Percentiles rank a stretch among this genome's conserved stretches.
Conservation (phyloP, 2,113 vertebrate genomes). For the Colaptes auratus region DNA sequence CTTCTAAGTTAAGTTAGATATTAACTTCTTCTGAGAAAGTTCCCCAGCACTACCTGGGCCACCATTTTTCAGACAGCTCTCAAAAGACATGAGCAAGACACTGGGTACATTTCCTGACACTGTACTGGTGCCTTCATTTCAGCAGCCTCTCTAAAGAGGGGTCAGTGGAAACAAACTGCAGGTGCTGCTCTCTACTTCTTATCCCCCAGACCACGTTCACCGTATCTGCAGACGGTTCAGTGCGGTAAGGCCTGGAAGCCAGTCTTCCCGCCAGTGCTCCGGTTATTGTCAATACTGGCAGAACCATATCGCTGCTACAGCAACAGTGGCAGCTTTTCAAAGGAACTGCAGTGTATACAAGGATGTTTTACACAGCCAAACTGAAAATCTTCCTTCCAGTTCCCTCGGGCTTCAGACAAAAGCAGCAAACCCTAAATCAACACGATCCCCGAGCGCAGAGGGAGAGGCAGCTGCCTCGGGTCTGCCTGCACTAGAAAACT, state of each 20-base stretch:
- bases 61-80: background rate
- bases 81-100: background rate
- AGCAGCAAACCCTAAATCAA: slow-evolving; percentile 50
- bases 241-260: background rate
- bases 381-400: slow-evolving; percentile 66
- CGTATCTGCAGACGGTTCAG: fast-evolving
- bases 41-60: background rate
- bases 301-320: slow-evolving; percentile 18
- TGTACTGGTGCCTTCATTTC: fast-evolving
- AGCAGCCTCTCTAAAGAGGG: background rate
- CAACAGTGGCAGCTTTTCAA: slow-evolving; percentile 67
- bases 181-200: background rate
- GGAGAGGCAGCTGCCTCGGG: background rate
- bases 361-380: slow-evolving; percentile 58
- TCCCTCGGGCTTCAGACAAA: slow-evolving; percentile 60
- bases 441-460: background rate
- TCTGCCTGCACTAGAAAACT: background rate
- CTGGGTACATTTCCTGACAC: fast-evolving
- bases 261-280: background rate
- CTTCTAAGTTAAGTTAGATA: too few species aligned
- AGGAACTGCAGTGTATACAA: slow-evolving; percentile 53
- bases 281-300: slow-evolving; percentile 34
- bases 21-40: fast-evolving
- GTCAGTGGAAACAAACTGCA: background rate
- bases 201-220: background rate